Evolutionary conservation across 2,797 vertebrate species (phyloP), one percentile per base, ranked within the genome.

Genomic region (Falco biarmicus): DNA sequence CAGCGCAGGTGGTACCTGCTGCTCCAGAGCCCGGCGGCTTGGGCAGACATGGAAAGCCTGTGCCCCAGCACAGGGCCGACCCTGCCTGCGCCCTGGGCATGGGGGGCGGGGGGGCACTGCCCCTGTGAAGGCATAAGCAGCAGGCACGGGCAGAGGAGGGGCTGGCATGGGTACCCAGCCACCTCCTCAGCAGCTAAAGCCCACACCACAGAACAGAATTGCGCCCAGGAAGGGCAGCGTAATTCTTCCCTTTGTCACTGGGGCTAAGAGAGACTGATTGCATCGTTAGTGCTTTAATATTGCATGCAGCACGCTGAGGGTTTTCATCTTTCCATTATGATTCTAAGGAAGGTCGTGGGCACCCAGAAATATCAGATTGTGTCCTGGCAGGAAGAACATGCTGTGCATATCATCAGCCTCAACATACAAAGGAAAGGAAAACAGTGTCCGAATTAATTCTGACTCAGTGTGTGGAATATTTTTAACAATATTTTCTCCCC

Each of bases 241-340:
- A 32, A 57, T 83, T 78, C 65, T 84, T 53, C 25, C 63, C 65
- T 83, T 87, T 87, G 90, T 87, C 76, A 39, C 65, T 51, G 54
- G 71, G 29, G 51, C 85, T 70, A 77, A 50, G 53, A 15, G 87
- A 93, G 94, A 87, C 83, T 25, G 94, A 95, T 87, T 90, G 63
- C 94, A 78, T 83, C 96, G 90, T 93, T 92, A 94, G 73, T 56
- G 76, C 70, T 94, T 84, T 69, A 84, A 92, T 81, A 81, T 82
- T 83, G 91, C 68, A 83, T 90, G 89, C 1, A 0, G 93, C 29
- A 3, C 16, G 2, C 90, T 43, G 59, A 90, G 84, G 80, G 87
- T 47, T 93, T 89, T 86, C 93, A 60, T 89, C 85, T 95, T 78
- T 51, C 87, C n/a, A 74, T 91, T 88, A 68, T 37, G 77, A 81